Conservation (phyloP, 1,140 invertebrate species). For the Yoshiicerus persimilis region DNA sequence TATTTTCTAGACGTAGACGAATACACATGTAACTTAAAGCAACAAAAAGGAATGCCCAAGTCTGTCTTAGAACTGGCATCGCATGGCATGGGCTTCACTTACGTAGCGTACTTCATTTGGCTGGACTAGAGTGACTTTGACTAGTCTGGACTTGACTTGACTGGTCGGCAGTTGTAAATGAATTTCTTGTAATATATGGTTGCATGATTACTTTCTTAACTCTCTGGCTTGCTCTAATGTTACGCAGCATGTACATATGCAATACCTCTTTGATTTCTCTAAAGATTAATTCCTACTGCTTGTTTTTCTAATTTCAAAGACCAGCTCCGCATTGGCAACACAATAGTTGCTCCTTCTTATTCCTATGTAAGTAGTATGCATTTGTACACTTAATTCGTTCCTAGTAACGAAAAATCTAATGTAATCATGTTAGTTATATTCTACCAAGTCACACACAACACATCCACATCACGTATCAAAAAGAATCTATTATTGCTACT, state of each 20-base stretch:
- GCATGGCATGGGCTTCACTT: not conserved
- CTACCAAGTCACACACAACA: not conserved
- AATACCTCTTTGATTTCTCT: not conserved
- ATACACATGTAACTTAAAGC: not conserved
- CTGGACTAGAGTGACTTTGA: not conserved
- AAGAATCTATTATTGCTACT: not conserved
- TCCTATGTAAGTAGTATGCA: not conserved
- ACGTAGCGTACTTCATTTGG: not conserved
- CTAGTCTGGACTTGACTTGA: not conserved
- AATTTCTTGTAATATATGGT: not conserved
- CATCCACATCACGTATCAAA: not conserved
- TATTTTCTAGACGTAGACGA: not conserved
- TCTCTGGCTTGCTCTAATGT: not conserved
- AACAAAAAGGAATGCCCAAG: not conserved
- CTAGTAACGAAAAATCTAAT: no score
- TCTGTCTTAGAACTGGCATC: not conserved
- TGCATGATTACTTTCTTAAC: not conserved
- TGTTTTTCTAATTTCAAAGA: not conserved
- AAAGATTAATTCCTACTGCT: constrained; percentile 2
- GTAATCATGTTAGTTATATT: not conserved
- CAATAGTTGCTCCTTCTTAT: no score
- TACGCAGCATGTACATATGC: not conserved
- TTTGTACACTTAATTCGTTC: not conserved
- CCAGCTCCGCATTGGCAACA: not conserved
- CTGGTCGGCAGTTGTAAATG: not conserved